Evolutionary conservation across 2,888 invertebrate genomes (phyloP).

Genomic region (Camptogramma bilineatum): DNA sequence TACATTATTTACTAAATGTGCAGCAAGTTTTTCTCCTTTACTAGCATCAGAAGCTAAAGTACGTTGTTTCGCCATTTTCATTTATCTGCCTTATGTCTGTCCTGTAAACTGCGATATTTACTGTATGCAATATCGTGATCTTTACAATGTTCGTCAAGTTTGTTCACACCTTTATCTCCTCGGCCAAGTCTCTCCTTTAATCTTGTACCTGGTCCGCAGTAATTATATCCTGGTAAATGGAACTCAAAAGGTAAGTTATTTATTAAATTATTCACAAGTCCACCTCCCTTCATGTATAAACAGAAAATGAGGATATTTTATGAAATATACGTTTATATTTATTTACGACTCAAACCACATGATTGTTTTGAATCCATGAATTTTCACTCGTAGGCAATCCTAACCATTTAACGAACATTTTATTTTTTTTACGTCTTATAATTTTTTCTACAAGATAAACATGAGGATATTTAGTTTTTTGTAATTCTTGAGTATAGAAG

Average conservation of each 20-base stretch:
- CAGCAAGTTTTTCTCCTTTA: constrained; percentile 15
- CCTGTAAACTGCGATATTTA: constrained; percentile 8
- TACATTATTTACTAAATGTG: constrained; percentile 18
- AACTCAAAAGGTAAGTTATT: constrained; percentile 21
- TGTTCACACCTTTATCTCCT: constrained; percentile 53
- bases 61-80: constrained; percentile 15
- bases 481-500: constrained; percentile 7
- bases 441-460: constrained; percentile 12
- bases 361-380: constrained; percentile 14
- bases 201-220: constrained; percentile 48
- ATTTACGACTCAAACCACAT: constrained; percentile 9
- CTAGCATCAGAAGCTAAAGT: not conserved
- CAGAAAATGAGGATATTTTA: not conserved
- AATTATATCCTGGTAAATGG: constrained; percentile 50
- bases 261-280: constrained; percentile 4
- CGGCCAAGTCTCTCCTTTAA: constrained; percentile 50
- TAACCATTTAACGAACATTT: constrained; percentile 20
- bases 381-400: constrained; percentile 13
- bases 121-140: constrained; percentile 45
- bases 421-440: constrained; percentile 6
- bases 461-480: constrained; percentile 3
- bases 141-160: constrained; percentile 43
- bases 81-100: constrained; percentile 13
- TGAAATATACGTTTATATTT: no score
- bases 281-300: not conserved